Base-by-base conservation (phyloP, 2,113 vertebrate species). In the Etheostoma cragini region DNA sequence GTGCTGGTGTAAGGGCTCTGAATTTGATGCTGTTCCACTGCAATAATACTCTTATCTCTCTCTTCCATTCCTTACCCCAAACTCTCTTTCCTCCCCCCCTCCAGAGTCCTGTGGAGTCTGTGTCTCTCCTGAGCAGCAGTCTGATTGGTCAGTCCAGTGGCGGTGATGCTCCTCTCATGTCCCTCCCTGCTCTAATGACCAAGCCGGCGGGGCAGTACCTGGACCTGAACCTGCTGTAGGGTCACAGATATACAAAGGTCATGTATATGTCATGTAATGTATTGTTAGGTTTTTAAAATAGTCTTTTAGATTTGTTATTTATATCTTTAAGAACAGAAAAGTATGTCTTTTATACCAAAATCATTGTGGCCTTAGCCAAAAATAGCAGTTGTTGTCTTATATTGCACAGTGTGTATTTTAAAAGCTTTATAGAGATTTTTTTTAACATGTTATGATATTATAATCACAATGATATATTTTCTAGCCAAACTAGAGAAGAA, bases 381-480 rank as follows among this genome's bases (percentile, higher is more conserved):
- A 86, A 94, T 90, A 92, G 88, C 91, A 89, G 71, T 90, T 92
- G 10, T 68, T 92, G 87, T 90, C 86, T 80, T 93, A 92, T 91
- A 93, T 95, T 95, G 94, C 93, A 95, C 95, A 96, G 7, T 88
- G 68, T 94, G 79, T 94, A 92, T 93, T 88, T 92, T 86, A 90
- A 93, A 93, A 92, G 87, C 91, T 91, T 93, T 94, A 91, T 88
- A 88, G 81, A 93, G 79, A 81, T 86, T 77, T 82, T 85, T 84
- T 87, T 76, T 45, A 75, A 85, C 63, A 66, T 88, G 74, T 92
- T 89, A 64, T 78, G 50, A 89, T 83, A 63, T 81, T 88, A 56
- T 90, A 82, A 85, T 79, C 85, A 87, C 62, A 75, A 72, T 67
- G 57, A 83, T 78, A 79, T 87, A 82, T 89, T 86, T 88, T 74